These are phyloP conservation scores for Synanthedon myopaeformis DNA, from an alignment of 2,888 invertebrate species.

Conservation along the genomic window DNA sequence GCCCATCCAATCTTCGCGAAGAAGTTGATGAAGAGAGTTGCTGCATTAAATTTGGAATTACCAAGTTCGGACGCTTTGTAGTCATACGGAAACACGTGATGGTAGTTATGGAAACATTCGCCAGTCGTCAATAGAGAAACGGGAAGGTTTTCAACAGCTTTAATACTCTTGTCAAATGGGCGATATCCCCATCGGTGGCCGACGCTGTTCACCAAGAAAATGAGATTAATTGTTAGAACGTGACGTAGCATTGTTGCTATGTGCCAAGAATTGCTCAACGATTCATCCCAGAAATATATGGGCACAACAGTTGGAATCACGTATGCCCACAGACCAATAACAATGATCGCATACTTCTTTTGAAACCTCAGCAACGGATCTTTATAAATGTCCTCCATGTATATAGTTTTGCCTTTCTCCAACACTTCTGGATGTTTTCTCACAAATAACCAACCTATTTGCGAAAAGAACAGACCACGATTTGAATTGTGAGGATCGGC, in stretches of 20 bases:
- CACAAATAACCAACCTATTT: constrained; percentile 6
- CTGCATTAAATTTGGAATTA: constrained; percentile 25
- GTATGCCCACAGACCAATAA: constrained; percentile 7
- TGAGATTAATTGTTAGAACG: constrained; percentile 5
- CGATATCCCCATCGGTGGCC: constrained; percentile 5
- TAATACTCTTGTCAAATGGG: constrained; percentile 1
- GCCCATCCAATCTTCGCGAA: constrained; percentile 18
- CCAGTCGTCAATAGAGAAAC: constrained; percentile 6
- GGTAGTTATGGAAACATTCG: constrained; percentile 7
- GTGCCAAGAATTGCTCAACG: constrained; percentile 5
- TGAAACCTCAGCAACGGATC: constrained; percentile 4
- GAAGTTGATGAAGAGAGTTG: constrained; percentile 28
- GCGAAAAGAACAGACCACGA: constrained; percentile 5
- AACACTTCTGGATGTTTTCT: constrained; percentile 4
- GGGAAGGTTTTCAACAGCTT: constrained; percentile 1
- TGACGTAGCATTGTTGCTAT: constrained; percentile 6
- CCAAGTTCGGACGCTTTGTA: constrained; percentile 6
- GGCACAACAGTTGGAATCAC: constrained; percentile 5
- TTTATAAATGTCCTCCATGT: constrained; percentile 6
- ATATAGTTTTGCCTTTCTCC: constrained; percentile 6
- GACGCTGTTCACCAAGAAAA: constrained; percentile 6
- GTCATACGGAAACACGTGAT: constrained; percentile 6
- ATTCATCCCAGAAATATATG: constrained; percentile 5
- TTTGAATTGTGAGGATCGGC: constrained; percentile 5
- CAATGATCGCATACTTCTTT: constrained; percentile 4